phyloP scores from a whole-genome alignment of 2,888 invertebrate genomes.

The Brachyptera risi region DNA sequence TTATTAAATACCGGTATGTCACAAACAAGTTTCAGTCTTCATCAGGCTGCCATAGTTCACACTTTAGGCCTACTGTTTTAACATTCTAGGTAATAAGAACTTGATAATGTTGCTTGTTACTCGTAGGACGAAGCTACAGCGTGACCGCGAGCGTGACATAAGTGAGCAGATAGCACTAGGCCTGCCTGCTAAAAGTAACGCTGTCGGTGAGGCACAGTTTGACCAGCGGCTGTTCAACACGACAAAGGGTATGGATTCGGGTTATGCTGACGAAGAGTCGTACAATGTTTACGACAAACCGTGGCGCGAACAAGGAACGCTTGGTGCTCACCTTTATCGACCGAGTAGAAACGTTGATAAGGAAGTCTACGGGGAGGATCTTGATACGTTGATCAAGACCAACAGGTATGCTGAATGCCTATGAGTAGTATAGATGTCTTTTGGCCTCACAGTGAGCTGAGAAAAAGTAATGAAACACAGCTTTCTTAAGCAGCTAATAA shows the following conservation, averaged over 20 bases:
- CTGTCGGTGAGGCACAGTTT: constrained; percentile 77
- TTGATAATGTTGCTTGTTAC: neutral
- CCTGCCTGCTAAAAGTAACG: constrained; percentile 74
- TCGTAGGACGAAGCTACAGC: constrained; percentile 71
- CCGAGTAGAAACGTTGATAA: constrained; percentile 84
- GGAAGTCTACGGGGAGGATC: constrained; percentile 85
- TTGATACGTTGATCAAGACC: constrained; percentile 84
- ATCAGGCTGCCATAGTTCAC: too few species aligned
- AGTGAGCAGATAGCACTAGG: constrained; percentile 98
- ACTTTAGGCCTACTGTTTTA: too few species aligned
- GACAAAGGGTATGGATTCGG: constrained; percentile 87
- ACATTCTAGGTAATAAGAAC: too few species aligned
- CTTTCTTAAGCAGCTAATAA: too few species aligned
- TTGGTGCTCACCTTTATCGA: constrained; percentile 86
- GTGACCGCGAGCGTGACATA: constrained; percentile 92
- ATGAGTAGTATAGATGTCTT: too few species aligned
- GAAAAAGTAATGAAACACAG: too few species aligned
- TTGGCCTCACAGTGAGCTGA: too few species aligned
- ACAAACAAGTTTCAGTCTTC: too few species aligned
- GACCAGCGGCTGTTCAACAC: constrained; percentile 96
- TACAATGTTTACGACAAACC: constrained; percentile 98
- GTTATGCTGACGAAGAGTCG: constrained; percentile 94
- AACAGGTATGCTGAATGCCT: constrained; percentile 57
- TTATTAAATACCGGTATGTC: too few species aligned
- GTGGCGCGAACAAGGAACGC: constrained; percentile 85